Percentiles rank a stretch among this genome's conserved stretches.
These are phyloP conservation scores for Orius insidiosus DNA, from an alignment of 1,140 invertebrate genomes.

Conservation along the genomic window DNA sequence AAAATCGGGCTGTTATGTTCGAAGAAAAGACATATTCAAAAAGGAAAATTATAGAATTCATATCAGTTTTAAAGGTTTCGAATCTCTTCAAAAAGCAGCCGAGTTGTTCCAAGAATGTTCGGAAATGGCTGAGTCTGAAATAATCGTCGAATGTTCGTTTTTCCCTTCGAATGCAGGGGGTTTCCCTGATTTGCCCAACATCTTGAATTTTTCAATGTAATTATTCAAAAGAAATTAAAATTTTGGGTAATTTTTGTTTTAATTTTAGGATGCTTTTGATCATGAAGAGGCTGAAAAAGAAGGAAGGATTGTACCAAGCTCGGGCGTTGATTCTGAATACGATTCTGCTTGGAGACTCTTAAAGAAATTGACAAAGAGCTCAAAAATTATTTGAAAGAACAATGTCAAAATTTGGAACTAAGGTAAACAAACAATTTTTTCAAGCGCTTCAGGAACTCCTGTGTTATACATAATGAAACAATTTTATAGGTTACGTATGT, in stretches of 20 bases:
- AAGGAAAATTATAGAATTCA: slow-evolving; percentile 73
- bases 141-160: slow-evolving; percentile 27
- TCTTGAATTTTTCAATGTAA: slow-evolving; percentile 67
- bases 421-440: slow-evolving; percentile 30
- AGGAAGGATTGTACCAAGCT: slow-evolving; percentile 65
- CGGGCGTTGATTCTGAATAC: slow-evolving; percentile 76
- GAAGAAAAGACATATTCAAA: slow-evolving; percentile 78
- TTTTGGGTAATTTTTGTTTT: not conserved
- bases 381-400: slow-evolving; percentile 51
- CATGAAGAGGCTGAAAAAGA: slow-evolving; percentile 68
- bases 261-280: slow-evolving; percentile 61
- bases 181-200: slow-evolving; percentile 59
- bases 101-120: slow-evolving; percentile 39
- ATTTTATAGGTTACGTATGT: slow-evolving; percentile 51
- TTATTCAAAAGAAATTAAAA: slow-evolving; percentile 7
- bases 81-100: slow-evolving; percentile 41
- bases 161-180: slow-evolving; percentile 31
- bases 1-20: slow-evolving; percentile 81
- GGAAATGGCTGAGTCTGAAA: slow-evolving; percentile 23
- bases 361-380: slow-evolving; percentile 35
- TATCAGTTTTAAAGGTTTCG: slow-evolving; percentile 72
- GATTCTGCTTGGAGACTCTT: slow-evolving; percentile 53
- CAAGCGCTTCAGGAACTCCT: too few relatives aligned
- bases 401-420: slow-evolving; percentile 52
- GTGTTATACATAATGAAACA: too few relatives aligned